phyloP scores from a whole-genome alignment of 2,797 vertebrate genomes.

The Diplodus puntazzo region DNA sequence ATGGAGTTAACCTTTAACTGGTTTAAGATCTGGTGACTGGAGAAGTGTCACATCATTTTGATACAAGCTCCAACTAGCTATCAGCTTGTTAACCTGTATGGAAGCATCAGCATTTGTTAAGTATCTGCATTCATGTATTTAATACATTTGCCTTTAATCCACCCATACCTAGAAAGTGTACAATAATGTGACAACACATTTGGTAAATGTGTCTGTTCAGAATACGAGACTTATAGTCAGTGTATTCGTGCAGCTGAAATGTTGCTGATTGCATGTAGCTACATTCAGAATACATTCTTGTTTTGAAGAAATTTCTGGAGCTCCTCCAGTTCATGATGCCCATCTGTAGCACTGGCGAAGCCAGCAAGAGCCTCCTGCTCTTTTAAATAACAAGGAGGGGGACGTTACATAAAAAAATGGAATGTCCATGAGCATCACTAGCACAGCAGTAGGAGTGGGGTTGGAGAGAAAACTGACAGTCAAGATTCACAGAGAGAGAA shows the following conservation, averaged over 20 bases:
- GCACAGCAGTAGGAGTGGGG: slow-evolving; percentile 4
- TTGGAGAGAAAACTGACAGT: slow-evolving; percentile 21
- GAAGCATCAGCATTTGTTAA: neutral
- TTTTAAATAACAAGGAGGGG: slow-evolving; percentile 33
- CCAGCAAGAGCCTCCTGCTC: slow-evolving; percentile 45
- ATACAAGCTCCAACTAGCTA: neutral
- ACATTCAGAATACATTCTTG: slow-evolving; percentile 36
- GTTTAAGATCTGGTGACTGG: neutral
- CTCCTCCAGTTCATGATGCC: slow-evolving; percentile 48
- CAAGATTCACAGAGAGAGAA: slow-evolving; percentile 34
- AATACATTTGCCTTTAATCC: neutral
- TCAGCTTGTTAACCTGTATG: neutral
- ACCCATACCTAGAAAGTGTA: neutral
- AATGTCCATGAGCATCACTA: slow-evolving; percentile 22
- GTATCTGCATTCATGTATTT: neutral
- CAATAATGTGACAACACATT: neutral
- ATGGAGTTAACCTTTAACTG: too few species aligned
- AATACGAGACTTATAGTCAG: neutral
- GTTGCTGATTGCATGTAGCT: slow-evolving; percentile 30
- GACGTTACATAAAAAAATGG: slow-evolving; percentile 31
- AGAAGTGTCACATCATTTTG: neutral
- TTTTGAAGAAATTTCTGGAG: slow-evolving; percentile 49
- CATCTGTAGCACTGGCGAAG: slow-evolving; percentile 64
- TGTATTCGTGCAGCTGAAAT: slow-evolving; percentile 31
- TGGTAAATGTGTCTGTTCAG: neutral